Percentiles rank a stretch among this genome's conserved stretches.
Evolutionary conservation across 2,888 invertebrate genomes (phyloP).

Genomic region (Cephonodes hylas): DNA sequence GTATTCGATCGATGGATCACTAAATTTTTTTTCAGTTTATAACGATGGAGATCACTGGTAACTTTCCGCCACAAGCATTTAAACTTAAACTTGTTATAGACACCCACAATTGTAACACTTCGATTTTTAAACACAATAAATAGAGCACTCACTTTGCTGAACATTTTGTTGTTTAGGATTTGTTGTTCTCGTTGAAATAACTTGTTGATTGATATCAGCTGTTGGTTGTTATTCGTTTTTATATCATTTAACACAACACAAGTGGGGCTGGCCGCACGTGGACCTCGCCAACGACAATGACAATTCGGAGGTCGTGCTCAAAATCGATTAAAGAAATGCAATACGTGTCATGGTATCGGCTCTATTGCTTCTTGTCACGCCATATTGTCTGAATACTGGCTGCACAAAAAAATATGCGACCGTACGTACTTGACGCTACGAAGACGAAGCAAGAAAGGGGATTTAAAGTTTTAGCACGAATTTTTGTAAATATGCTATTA

Average conservation of each 20-base stretch:
- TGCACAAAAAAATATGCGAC: background rate
- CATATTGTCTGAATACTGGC: conserved; percentile 20
- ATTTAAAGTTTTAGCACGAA: no score
- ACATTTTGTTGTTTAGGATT: conserved; percentile 47
- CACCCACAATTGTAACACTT: background rate
- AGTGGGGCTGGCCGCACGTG: conserved; percentile 62
- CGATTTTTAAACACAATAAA: background rate
- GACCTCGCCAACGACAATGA: conserved; percentile 58
- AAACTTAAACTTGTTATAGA: background rate
- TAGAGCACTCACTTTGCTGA: conserved; percentile 51
- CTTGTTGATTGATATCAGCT: conserved; percentile 25
- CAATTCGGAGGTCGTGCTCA: conserved; percentile 57
- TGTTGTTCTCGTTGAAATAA: background rate
- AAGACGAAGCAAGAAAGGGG: background rate
- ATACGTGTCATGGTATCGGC: conserved; percentile 70
- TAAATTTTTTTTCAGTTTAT: no score
- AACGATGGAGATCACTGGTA: no score
- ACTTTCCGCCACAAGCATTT: no score
- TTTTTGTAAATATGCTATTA: no score
- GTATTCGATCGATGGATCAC: no score
- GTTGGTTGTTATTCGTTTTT: conserved; percentile 52
- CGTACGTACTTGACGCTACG: background rate
- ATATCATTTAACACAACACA: conserved; percentile 58
- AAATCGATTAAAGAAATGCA: conserved; percentile 54
- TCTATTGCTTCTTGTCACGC: conserved; percentile 43